Base-by-base conservation (phyloP, 37 sponge, comb jelly and placozoan genomes). In the Cliona cf. orientalis region DNA sequence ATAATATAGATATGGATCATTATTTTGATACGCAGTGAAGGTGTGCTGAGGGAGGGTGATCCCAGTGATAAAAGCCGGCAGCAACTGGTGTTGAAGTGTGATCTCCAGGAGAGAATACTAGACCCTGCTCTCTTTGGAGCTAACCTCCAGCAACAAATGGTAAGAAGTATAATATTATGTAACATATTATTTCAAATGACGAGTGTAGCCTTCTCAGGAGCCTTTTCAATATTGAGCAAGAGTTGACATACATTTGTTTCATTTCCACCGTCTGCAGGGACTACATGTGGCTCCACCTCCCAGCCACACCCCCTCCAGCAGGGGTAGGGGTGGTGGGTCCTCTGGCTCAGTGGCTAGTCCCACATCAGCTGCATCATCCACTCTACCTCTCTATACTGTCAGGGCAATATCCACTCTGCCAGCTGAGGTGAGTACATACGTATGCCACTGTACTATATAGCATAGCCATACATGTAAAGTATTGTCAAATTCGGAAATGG, bases 31-130 rank as follows among this genome's bases (percentile, higher is more conserved):
- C 28, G 60, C 60, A 59, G 60, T 25, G 23, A 29, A 59, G 60
- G 12, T 29, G 28, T 59, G 60, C 12, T 59, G 60, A 29, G 28
- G 5, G 23, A 59, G 60, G 4, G 60, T 29, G 60, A 9, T 4
- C 11, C 23, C 28, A 9, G 5, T 59, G 37, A 14, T 34, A 31
- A 9, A 31, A 66, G 3, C 32, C 35, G n/a, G n/a, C n/a, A n/a
- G n/a, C n/a, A n/a, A 31, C 46, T 71, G 46, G 26, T 71, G 5
- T 26, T 71, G 46, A 93, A 90, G 66, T 94, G 95, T 90, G 95
- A 94, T 70, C 42, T 94, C 1, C 69, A 66, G 42, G 95, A 94
- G 66, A 82, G 95, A 36, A n/a, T 94, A 37, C 46, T 94, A 42
- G 58, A 79, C 36, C 91, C 91, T 4, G 26, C 49, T 3, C 22